A percentile compares a stretch with the other conserved stretches of the same genome.
Conservation (phyloP, 1,140 invertebrate genomes). For the Brachionus koreanus region DNA sequence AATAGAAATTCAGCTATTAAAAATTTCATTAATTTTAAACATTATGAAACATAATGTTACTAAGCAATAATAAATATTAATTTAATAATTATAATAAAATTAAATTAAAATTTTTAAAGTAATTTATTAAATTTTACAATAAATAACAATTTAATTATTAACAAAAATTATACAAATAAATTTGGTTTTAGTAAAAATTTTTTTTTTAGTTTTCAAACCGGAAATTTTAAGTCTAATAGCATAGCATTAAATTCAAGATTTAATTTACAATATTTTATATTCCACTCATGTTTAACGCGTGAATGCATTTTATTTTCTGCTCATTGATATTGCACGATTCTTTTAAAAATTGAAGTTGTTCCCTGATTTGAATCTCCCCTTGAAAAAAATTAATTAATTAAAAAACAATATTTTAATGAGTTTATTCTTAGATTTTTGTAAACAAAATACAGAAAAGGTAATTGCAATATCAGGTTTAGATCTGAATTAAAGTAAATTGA, state of each 20-base stretch:
- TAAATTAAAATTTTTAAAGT: background rate
- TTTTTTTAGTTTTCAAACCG: background rate
- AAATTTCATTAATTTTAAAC: background rate
- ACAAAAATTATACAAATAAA: background rate
- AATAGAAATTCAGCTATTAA: background rate
- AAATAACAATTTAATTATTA: background rate
- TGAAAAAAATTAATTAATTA: background rate
- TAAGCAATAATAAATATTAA: background rate
- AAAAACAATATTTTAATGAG: background rate
- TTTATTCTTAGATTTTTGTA: background rate
- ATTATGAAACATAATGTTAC: background rate
- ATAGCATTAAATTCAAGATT: background rate
- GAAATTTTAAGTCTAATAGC: background rate
- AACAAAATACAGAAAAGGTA: too few species aligned
- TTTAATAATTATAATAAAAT: too few species aligned
- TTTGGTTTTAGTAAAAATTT: background rate
- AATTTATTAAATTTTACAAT: slow-evolving; percentile 12
- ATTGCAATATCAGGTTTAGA: too few species aligned
- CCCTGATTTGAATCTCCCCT: slow-evolving; percentile 42
- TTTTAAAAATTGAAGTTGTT: slow-evolving; percentile 43
- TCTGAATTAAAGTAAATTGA: background rate
- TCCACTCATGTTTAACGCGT: slow-evolving; percentile 43
- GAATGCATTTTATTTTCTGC: slow-evolving; percentile 38
- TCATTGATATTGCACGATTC: slow-evolving; percentile 43
- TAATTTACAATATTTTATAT: background rate